A percentile compares a stretch with the other conserved stretches of the same genome.
These are phyloP conservation scores for Amaurobius ferox DNA, from an alignment of 2,888 invertebrate species.

Conservation along the genomic window DNA sequence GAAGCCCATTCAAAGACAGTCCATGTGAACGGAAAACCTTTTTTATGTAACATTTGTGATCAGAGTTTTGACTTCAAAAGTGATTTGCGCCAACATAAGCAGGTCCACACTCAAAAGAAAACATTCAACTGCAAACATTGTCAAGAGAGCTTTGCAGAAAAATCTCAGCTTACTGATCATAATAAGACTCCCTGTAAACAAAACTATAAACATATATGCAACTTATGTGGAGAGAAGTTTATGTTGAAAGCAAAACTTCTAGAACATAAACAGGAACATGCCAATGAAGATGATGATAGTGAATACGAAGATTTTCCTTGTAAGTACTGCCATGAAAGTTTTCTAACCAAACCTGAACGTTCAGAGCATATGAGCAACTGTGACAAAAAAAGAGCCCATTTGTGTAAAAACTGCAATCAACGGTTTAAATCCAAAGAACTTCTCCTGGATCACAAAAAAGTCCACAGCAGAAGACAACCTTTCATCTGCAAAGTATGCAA, in stretches of 20 bases:
- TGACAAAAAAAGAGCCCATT: conserved; percentile 20
- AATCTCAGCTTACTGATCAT: conserved; percentile 21
- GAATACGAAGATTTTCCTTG: neutral
- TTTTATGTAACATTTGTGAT: conserved; percentile 35
- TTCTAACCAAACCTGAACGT: neutral
- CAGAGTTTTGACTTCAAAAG: conserved; percentile 59
- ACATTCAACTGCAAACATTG: conserved; percentile 21
- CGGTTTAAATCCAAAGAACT: conserved; percentile 42
- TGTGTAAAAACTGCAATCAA: conserved; percentile 54
- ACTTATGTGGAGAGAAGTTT: conserved; percentile 33
- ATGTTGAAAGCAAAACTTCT: conserved; percentile 10
- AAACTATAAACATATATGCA: conserved; percentile 25
- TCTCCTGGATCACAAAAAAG: conserved; percentile 58
- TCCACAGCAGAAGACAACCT: conserved; percentile 60
- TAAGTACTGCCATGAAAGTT: conserved; percentile 13
- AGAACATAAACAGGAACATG: conserved; percentile 27
- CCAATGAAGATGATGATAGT: neutral
- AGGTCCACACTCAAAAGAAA: conserved; percentile 48
- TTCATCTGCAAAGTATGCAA: conserved; percentile 68
- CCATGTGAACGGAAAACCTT: conserved; percentile 43
- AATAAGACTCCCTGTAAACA: conserved; percentile 19
- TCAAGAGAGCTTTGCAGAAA: conserved; percentile 15
- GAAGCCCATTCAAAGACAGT: conserved; percentile 18
- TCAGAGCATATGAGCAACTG: neutral
- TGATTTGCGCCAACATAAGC: conserved; percentile 57